Evolutionary conservation across 2,888 invertebrate species (phyloP), one percentile per base, ranked within the genome.

Genomic region (Brachyptera putata): DNA sequence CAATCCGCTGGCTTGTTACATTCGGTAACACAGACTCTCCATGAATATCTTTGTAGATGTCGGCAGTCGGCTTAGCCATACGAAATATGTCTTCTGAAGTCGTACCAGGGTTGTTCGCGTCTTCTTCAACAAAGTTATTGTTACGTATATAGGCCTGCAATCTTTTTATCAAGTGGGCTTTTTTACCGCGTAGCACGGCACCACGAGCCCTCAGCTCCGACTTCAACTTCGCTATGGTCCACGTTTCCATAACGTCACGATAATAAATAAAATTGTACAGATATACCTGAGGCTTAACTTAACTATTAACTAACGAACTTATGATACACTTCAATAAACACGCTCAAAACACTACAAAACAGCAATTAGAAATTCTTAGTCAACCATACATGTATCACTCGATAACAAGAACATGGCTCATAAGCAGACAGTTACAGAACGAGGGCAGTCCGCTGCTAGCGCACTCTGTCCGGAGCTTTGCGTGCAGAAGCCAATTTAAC

Each of bases 101-200:
- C 4, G 16, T 16, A 37, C 37, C 16, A 11, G 22, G 11, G 25
- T 22, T 43, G 9, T 16, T 48, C 24, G 5, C n/a, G 9, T 48
- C 48, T 48, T 48, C 24, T 3, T 48, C 3, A 5, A 48, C 48
- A 25, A 48, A 48, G 16, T 48, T 48, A 9, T 22, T 9, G 26
- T 48, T 48, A 9, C 48, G 3, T 3, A 48, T 22, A 26, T 48
- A 48, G 11, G 48, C 48, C 16, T 48, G 7, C 11, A 48, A 48
- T 25, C 48, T 48, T 9, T 11, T 13, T n/a, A 48, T 48, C 25
- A 48, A 48, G 22, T 48, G 48, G 3, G 48, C 48, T 16, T 48
- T 48, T 25, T 48, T 48, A 11, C 48, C 48, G 5, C 48, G 11
- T n/a, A n/a, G 11, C n/a, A 16, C 11, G 5, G 48, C 24, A 24